These are phyloP conservation scores for Aleiodes sp. DNA, from an alignment of 1,140 invertebrate species.

Conservation along the genomic window DNA sequence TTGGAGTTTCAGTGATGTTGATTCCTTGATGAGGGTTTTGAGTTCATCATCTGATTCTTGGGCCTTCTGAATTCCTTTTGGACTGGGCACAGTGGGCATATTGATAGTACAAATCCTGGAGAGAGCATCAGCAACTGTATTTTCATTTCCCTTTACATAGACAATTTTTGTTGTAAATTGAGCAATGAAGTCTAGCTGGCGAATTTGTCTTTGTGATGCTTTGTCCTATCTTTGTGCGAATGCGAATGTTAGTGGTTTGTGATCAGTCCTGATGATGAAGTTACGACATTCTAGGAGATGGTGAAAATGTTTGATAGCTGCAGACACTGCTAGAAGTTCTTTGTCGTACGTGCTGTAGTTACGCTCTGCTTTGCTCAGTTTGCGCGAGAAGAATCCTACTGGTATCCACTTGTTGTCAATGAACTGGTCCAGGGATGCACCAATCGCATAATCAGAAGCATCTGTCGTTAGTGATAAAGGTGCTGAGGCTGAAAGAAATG, in stretches of 20 bases:
- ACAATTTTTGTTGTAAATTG: too few relatives aligned
- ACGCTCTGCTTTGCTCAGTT: not conserved
- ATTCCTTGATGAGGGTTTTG: not conserved
- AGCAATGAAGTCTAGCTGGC: too few relatives aligned
- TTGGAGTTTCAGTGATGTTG: not conserved
- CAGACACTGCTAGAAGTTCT: too few relatives aligned
- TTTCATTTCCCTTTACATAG: slow-evolving; percentile 41
- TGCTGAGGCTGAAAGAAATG: not conserved
- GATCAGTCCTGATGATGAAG: too few relatives aligned
- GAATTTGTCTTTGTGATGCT: too few relatives aligned
- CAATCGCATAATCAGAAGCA: not conserved
- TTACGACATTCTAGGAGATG: too few relatives aligned
- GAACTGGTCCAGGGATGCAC: too few relatives aligned
- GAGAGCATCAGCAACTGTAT: slow-evolving; percentile 46
- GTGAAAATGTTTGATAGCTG: too few relatives aligned
- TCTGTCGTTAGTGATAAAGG: not conserved
- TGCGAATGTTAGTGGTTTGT: too few relatives aligned
- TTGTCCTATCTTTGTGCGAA: too few relatives aligned
- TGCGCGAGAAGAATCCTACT: not conserved
- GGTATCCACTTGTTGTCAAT: too few relatives aligned
- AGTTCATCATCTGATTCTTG: not conserved
- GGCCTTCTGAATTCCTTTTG: not conserved
- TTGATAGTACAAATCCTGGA: slow-evolving; percentile 34
- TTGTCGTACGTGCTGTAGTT: not conserved
- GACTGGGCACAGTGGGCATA: not conserved